phyloP scores from a whole-genome alignment of 2,888 invertebrate genomes.

The Chalcis sispes region DNA sequence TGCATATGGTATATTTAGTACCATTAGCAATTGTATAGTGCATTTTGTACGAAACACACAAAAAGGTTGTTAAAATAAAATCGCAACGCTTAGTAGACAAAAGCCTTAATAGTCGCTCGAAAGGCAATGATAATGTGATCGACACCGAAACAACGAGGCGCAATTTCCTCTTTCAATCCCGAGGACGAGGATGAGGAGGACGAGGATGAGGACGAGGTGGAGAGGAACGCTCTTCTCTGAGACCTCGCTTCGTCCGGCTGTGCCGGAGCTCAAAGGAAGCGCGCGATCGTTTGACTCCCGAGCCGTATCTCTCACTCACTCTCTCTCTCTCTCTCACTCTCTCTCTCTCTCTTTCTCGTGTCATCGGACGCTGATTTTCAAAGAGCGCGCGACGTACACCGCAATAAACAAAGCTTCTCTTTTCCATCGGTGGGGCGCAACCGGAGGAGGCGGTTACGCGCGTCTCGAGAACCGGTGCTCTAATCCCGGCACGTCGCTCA shows the following conservation, averaged over 20 bases:
- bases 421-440: not conserved
- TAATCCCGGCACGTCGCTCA: conserved; percentile 38
- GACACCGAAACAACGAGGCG: no score
- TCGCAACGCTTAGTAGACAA: conserved; percentile 34
- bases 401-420: not conserved
- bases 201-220: no score
- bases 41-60: no score
- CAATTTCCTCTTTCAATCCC: no score
- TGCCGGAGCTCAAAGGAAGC: conserved; percentile 24
- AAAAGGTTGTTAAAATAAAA: conserved; percentile 42
- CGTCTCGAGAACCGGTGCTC: not conserved
- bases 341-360: not conserved
- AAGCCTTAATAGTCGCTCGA: no score
- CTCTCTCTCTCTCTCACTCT: not conserved
- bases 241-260: no score
- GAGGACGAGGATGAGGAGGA: no score
- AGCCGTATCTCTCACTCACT: not conserved
- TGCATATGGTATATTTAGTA: no score
- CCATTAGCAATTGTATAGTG: no score
- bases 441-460: no score
- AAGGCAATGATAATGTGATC: no score
- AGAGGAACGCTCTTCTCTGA: no score
- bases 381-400: conserved; percentile 10
- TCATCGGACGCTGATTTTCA: not conserved
- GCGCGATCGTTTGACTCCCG: conserved; percentile 14